Percentiles rank a stretch among this genome's conserved stretches.
phyloP scores from a whole-genome alignment of 2,797 vertebrate genomes.

The Loriculus beryllinus region DNA sequence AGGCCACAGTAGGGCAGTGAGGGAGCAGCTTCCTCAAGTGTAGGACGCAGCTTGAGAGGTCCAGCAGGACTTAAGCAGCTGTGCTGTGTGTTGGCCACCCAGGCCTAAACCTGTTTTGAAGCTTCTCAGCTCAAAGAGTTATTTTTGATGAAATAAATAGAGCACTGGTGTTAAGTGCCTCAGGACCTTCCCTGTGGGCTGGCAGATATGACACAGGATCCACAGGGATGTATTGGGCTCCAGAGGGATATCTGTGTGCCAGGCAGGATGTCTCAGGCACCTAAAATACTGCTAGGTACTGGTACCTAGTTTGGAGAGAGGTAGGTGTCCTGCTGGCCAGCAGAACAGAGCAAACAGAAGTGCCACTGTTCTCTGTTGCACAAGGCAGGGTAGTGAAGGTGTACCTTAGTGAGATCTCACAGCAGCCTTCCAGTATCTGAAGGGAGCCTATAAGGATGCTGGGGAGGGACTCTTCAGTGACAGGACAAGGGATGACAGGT shows the following conservation, averaged over 20 bases:
- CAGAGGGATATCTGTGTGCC: not conserved
- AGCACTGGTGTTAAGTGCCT: not conserved
- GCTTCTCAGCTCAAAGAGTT: not conserved
- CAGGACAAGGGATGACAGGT: too few species aligned
- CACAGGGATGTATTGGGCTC: not conserved
- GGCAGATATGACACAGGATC: not conserved
- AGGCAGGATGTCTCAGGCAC: not conserved
- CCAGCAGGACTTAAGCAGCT: not conserved
- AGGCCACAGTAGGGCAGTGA: not conserved
- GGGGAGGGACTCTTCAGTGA: too few species aligned
- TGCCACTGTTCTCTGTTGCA: fast-evolving
- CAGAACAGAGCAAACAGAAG: not conserved
- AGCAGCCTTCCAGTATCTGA: not conserved
- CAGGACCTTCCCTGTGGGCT: fast-evolving
- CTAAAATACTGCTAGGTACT: not conserved
- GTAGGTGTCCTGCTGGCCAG: not conserved
- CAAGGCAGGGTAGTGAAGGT: not conserved
- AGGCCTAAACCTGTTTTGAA: not conserved
- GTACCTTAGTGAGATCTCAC: not conserved
- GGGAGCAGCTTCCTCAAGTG: not conserved
- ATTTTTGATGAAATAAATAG: not conserved
- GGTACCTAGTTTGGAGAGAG: not conserved
- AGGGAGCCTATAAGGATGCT: not conserved
- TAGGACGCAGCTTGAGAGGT: not conserved
- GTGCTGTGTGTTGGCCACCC: not conserved